Conservation (phyloP, 2,797 vertebrate species). For the Pagetopsis macropterus region DNA sequence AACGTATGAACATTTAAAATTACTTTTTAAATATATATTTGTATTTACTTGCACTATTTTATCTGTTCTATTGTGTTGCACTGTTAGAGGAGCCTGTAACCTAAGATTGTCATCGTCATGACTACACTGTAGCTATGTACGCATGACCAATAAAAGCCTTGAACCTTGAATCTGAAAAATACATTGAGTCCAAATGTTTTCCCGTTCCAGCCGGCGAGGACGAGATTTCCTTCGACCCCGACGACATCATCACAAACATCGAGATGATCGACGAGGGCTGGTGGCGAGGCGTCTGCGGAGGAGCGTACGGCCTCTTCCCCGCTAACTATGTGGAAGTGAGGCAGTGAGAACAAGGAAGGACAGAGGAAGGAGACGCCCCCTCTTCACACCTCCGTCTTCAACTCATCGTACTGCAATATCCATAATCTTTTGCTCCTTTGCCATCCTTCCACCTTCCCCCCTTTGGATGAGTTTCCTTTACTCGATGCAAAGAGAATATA, state of each 20-base stretch:
- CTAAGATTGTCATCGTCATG: too few species aligned
- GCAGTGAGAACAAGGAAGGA: slow-evolving; percentile 77
- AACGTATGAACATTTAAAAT: too few species aligned
- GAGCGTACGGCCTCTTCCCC: slow-evolving; percentile 93
- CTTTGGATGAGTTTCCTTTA: not conserved
- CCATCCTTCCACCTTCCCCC: too few species aligned
- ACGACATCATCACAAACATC: slow-evolving; percentile 98
- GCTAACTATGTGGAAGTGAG: slow-evolving; percentile 96
- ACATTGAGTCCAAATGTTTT: too few species aligned
- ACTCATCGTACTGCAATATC: slow-evolving; percentile 39
- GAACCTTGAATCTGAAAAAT: too few species aligned
- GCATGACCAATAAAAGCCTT: too few species aligned
- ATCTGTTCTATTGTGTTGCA: too few species aligned
- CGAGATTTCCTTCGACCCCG: slow-evolving; percentile 97
- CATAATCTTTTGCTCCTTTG: not conserved
- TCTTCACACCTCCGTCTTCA: slow-evolving; percentile 34
- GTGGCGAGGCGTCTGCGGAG: slow-evolving; percentile 95
- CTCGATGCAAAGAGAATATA: slow-evolving; percentile 3
- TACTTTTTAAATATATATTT: too few species aligned
- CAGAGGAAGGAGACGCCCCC: slow-evolving; percentile 48
- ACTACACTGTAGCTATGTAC: too few species aligned
- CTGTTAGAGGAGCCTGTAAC: too few species aligned
- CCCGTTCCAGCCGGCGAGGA: slow-evolving; percentile 89
- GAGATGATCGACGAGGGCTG: slow-evolving; percentile 99
- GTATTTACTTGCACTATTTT: too few species aligned